Evolutionary conservation across 2,113 vertebrate species (phyloP), one percentile per base, ranked within the genome.

Genomic region (Dicentrarchus labrax): DNA sequence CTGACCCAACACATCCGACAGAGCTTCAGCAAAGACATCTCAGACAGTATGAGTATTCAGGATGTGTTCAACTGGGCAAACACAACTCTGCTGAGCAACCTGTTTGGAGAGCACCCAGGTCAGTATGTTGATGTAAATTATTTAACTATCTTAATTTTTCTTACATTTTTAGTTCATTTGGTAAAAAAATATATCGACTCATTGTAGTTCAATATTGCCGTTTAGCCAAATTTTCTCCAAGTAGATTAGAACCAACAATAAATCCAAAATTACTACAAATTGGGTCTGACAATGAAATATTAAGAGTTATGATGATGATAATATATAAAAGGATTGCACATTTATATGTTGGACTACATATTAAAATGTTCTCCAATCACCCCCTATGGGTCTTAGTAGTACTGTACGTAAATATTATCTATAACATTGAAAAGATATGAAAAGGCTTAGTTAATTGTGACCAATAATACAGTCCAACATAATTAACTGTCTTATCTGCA

Each of bases 21-120:
- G 84, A 98, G 97, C 91, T 98, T 99, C 92, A 96, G 93, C 22
- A 93, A 87, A 72, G 96, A 96, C 51, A 92, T 97, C 72, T 89
- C 94, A 0, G 91, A 94, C 7, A 88, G 95, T 45, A 95, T 96
- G 95, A 95, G 94, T 67, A 96, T 97, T 60, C 92, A 76, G 78
- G 96, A 96, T 19, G 96, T 99, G 91, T 98, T 97, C 80, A 87
- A 54, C 0, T 99, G 98, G 98, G 96, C 97, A 30, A 98, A 97
- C 83, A 95, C 94, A 12, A 96, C 96, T 8, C 94, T 99, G 30
- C 48, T 98, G 62, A 95, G 88, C 90, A 98, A 95, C 84, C 92
- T 99, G 65, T 98, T 96, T 56, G 96, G 97, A 89, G 87, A 93
- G 15, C 86, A 96, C 59, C 94, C 96, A 97, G 98, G 98, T 98